Evolutionary conservation across 2,113 vertebrate genomes (phyloP), one percentile per base, ranked within the genome.

Genomic region (Salvelinus sp.): DNA sequence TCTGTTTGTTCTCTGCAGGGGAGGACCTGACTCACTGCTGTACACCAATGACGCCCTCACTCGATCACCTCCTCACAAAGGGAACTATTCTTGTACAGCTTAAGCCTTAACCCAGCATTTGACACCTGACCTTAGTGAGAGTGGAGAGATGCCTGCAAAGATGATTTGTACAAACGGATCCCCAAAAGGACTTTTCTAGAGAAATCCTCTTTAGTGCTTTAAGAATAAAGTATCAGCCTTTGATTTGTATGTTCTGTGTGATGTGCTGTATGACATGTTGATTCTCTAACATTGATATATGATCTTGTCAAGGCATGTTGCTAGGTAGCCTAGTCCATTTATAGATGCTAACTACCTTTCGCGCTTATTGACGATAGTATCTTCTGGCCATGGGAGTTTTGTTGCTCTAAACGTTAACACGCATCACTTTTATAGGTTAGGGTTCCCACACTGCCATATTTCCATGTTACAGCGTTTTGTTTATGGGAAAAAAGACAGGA

Each of bases 141-240:
- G 62, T 28, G 30, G 63, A 82, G 73, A 72, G 77, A 62, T 63
- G 58, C n/a, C 77, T 44, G 7, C 60, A n/a, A n/a, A 47, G 4
- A 77, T 85, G 86, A 78, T 88, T 87, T 88, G 80, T 82, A 77
- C 65, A 84, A 78, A 76, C 64, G 54, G 20, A 80, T 86, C 79
- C 69, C 79, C 70, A 85, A 86, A 88, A 88, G 67, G 47, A 81
- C 62, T 69, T 66, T 25, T 73, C 10, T 12, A 66, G 79, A 58
- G 75, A 79, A 16, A 44, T 77, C 48, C 30, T 71, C 70, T 62
- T 70, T 77, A 81, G 79, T 86, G 76, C 72, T 82, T 79, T 30
- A 10, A 50, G 22, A 22, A 23, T 14, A 7, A 62, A 62, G 6
- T 60, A 75, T 10, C 69, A 47, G 10, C 18, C 18, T 57, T 70